Evolutionary conservation across 2,113 vertebrate species (phyloP).

Genomic region (Ictidomys tridecemlineatus): DNA sequence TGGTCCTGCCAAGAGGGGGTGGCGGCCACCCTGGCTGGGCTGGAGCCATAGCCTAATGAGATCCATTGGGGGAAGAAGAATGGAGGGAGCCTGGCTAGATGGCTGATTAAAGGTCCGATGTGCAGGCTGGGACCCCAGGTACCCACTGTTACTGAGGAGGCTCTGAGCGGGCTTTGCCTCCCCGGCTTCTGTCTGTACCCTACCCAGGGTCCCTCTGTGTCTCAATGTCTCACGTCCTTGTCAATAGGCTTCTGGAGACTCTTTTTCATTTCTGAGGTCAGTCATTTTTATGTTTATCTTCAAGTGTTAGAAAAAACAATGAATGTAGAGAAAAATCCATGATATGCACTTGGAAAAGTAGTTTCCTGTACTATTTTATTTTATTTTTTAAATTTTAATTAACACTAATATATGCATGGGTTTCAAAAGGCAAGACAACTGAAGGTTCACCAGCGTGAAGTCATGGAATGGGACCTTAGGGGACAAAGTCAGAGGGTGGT

Average conservation of each 20-base stretch:
- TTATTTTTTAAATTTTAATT: neutral
- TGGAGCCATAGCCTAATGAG: neutral
- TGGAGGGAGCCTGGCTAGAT: too few relatives aligned
- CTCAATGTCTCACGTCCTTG: neutral
- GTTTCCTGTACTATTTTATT: neutral
- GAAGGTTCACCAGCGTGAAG: neutral
- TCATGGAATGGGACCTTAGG: neutral
- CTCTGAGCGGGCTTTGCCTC: neutral
- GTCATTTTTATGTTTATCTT: neutral
- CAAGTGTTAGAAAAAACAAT: neutral
- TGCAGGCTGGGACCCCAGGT: neutral
- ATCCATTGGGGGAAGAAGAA: neutral
- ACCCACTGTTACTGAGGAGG: too few relatives aligned
- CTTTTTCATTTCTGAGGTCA: neutral
- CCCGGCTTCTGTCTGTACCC: neutral
- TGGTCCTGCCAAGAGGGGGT: neutral
- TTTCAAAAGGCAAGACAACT: fast-evolving
- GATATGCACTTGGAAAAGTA: neutral
- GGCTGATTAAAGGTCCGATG: neutral
- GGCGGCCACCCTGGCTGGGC: fast-evolving
- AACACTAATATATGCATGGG: neutral
- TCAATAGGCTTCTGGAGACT: too few relatives aligned
- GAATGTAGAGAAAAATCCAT: neutral
- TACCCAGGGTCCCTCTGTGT: fast-evolving
- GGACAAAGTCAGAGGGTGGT: neutral